Percentiles rank a stretch among this genome's conserved stretches.
Conservation (phyloP, 2,888 invertebrate genomes). For the Tyria jacobaeae region DNA sequence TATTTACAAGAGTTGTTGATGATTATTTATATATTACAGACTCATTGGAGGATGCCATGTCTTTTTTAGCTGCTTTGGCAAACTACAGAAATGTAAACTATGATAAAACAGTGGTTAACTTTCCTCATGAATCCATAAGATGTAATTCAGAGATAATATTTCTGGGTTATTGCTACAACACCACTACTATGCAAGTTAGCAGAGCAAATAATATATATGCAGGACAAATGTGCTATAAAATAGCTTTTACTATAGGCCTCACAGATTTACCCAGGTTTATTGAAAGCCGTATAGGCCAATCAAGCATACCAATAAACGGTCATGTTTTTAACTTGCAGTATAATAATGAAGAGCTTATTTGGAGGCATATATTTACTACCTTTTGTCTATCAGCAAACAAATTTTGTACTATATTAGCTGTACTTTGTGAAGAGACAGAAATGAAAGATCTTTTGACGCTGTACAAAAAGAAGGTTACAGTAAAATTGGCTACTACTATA, state of each 20-base stretch:
- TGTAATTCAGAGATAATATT: constrained; percentile 70
- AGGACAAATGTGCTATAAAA: constrained; percentile 82
- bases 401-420: constrained; percentile 77
- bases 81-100: constrained; percentile 79
- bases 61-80: constrained; percentile 70
- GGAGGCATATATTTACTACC: constrained; percentile 78
- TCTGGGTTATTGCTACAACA: constrained; percentile 76
- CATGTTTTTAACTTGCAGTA: constrained; percentile 76
- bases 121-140: constrained; percentile 62
- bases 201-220: constrained; percentile 72
- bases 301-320: constrained; percentile 76
- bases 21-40: constrained; percentile 82
- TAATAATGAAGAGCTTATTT: constrained; percentile 71
- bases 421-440: constrained; percentile 67
- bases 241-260: constrained; percentile 70
- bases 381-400: constrained; percentile 81
- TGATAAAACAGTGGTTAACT: constrained; percentile 77
- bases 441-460: constrained; percentile 64
- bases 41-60: constrained; percentile 67
- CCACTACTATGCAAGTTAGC: constrained; percentile 70
- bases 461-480: constrained; percentile 77
- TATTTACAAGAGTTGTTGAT: constrained; percentile 79
- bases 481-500: constrained; percentile 74
- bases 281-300: constrained; percentile 76
- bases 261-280: constrained; percentile 70